These are phyloP conservation scores for Nephrotoma guestfalica DNA, from an alignment of 2,888 invertebrate genomes.

Conservation along the genomic window DNA sequence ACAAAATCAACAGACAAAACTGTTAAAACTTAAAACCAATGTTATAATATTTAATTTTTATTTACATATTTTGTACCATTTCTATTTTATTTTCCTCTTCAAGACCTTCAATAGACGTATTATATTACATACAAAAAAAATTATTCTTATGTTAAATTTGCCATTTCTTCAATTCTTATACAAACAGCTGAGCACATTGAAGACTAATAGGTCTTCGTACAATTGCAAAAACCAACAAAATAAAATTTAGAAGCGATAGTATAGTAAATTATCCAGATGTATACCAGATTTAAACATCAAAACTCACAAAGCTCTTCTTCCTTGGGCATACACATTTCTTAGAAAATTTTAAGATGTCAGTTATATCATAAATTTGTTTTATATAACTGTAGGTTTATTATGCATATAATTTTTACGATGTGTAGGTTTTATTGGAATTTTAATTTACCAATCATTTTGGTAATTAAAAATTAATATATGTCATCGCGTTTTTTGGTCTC, in stretches of 20 bases:
- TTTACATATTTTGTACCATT: neutral
- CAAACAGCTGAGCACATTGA: neutral
- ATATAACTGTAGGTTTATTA: neutral
- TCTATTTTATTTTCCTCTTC: neutral
- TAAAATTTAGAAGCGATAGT: too few species aligned
- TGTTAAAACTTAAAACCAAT: neutral
- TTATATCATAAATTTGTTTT: neutral
- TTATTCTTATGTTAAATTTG: neutral
- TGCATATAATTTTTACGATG: neutral
- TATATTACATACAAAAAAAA: neutral
- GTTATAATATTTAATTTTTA: neutral
- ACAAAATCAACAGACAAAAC: neutral
- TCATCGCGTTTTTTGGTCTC: neutral
- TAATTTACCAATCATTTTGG: neutral
- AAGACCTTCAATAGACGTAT: neutral
- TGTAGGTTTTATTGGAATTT: neutral
- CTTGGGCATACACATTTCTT: neutral
- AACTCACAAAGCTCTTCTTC: neutral
- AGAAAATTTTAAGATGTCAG: neutral
- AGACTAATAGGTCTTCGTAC: neutral
- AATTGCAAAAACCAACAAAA: neutral
- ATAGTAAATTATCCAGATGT: neutral
- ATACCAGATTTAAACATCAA: neutral
- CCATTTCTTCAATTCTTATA: neutral
- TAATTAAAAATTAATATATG: neutral